Evolutionary conservation across 2,888 invertebrate species (phyloP).

Genomic region (Nymphalis urticae): DNA sequence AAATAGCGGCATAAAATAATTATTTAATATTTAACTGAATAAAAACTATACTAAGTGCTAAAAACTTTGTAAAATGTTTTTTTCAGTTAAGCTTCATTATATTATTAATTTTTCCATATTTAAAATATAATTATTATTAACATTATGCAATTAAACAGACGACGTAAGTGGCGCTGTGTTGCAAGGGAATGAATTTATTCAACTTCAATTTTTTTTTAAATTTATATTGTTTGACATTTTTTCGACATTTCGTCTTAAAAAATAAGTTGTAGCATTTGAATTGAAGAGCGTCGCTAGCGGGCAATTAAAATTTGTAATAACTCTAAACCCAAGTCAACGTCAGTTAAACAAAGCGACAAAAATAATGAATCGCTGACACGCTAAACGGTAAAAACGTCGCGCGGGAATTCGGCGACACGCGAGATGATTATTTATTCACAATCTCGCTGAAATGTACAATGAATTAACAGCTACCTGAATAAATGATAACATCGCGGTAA

Average conservation of each 20-base stretch:
- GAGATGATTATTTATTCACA: constrained; percentile 51
- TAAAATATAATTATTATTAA: too few relatives aligned
- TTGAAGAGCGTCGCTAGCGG: constrained; percentile 52
- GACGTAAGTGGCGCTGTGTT: neutral
- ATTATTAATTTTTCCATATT: too few relatives aligned
- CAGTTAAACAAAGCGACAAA: constrained; percentile 73
- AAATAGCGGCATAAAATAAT: too few relatives aligned
- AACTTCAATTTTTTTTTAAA: neutral
- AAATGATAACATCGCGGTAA: constrained; percentile 81
- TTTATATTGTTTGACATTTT: neutral
- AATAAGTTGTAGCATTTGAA: constrained; percentile 52
- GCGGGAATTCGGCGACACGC: constrained; percentile 47
- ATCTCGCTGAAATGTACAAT: constrained; percentile 69
- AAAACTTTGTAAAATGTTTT: too few relatives aligned
- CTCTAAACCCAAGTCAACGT: constrained; percentile 68
- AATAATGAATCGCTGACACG: constrained; percentile 72
- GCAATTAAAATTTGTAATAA: constrained; percentile 75
- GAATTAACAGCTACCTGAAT: constrained; percentile 76
- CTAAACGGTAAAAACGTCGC: constrained; percentile 51
- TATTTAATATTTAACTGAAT: too few relatives aligned
- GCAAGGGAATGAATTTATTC: neutral
- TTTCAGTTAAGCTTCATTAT: too few relatives aligned
- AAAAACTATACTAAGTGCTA: too few relatives aligned
- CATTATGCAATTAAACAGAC: too few relatives aligned
- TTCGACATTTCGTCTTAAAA: constrained; percentile 35